These are phyloP conservation scores for Lymantria dispar DNA, from an alignment of 2,888 invertebrate species.

Conservation along the genomic window DNA sequence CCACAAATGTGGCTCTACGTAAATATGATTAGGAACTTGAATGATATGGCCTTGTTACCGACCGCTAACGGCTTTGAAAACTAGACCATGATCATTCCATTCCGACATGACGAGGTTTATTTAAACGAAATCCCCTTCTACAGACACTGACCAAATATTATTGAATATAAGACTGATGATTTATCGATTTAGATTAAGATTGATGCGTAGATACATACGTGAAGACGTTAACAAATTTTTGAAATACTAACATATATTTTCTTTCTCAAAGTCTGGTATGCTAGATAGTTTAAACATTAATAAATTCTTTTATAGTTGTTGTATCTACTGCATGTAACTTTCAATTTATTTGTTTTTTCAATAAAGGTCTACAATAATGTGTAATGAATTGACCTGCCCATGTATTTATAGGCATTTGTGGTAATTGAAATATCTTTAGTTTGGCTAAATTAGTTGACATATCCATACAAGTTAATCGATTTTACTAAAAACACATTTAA, in stretches of 20 bases:
- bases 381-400: too few species aligned
- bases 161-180: slow-evolving; percentile 8
- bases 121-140: slow-evolving; percentile 19
- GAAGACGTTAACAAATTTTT: slow-evolving; percentile 4
- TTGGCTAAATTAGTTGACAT: too few species aligned
- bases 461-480: too few species aligned
- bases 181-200: slow-evolving; percentile 12
- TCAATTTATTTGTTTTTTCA: background rate
- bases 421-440: too few species aligned
- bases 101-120: slow-evolving; percentile 14
- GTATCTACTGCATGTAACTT: background rate
- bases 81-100: slow-evolving; percentile 20
- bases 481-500: too few species aligned
- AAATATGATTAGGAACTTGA: slow-evolving; percentile 22
- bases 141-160: slow-evolving; percentile 7
- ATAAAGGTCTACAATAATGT: background rate
- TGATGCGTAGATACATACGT: slow-evolving; percentile 11
- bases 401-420: too few species aligned
- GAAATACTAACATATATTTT: slow-evolving; percentile 10
- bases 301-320: background rate
- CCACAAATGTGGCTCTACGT: slow-evolving; percentile 22
- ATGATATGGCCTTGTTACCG: slow-evolving; percentile 28
- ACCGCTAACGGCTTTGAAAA: slow-evolving; percentile 16
- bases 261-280: background rate
- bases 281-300: background rate